Conservation (phyloP, 1,140 invertebrate genomes). For the Brachionus manjavacas region DNA sequence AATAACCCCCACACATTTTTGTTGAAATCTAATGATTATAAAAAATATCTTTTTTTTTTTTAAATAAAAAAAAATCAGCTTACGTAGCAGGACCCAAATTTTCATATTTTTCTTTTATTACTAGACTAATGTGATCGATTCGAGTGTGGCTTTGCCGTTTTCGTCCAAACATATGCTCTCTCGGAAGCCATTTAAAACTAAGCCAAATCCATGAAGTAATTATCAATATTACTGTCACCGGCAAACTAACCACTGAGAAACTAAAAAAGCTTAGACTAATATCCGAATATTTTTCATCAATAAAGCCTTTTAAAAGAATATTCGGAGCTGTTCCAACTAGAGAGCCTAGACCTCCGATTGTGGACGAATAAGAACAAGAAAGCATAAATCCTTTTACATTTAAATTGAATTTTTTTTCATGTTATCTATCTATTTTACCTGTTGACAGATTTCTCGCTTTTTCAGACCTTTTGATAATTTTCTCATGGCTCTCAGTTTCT, state of each 20-base stretch:
- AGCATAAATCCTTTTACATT: background rate
- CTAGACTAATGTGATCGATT: slow-evolving; percentile 42
- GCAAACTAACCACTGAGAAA: background rate
- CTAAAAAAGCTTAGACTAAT: slow-evolving; percentile 17
- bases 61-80: slow-evolving; percentile 44
- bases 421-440: background rate
- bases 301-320: slow-evolving; percentile 71
- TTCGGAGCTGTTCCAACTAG: slow-evolving; percentile 79
- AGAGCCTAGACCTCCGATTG: slow-evolving; percentile 72
- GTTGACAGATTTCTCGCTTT: background rate
- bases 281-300: slow-evolving; percentile 54
- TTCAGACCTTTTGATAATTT: background rate
- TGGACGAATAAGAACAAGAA: slow-evolving; percentile 66
- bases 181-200: background rate
- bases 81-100: slow-evolving; percentile 73
- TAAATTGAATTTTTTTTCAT: background rate
- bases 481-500: background rate
- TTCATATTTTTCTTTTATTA: slow-evolving; percentile 62
- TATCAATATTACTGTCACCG: slow-evolving; percentile 20
- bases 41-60: no score
- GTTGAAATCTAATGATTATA: slow-evolving; percentile 64
- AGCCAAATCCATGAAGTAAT: slow-evolving; percentile 28
- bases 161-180: slow-evolving; percentile 56
- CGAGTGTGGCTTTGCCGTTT: background rate
- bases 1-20: slow-evolving; percentile 68